These are phyloP conservation scores for Cistogaster globosa DNA, from an alignment of 2,888 invertebrate species.

Conservation along the genomic window DNA sequence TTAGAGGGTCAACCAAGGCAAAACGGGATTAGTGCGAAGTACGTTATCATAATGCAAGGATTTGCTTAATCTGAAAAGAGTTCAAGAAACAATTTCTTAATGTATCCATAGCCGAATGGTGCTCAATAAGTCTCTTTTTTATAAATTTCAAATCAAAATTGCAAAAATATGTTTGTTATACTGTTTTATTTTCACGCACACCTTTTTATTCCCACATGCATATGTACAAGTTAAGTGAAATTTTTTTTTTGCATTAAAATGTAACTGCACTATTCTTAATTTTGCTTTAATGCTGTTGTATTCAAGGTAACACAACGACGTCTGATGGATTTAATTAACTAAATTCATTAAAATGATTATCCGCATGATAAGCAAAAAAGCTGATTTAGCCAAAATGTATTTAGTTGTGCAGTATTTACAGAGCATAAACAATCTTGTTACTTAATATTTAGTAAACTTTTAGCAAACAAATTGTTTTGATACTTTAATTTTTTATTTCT, in stretches of 20 bases:
- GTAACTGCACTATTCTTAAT: constrained; percentile 26
- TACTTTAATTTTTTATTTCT: too few species aligned
- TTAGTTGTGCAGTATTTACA: neutral
- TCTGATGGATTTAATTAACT: constrained; percentile 67
- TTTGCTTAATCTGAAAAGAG: too few species aligned
- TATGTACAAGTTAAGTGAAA: constrained; percentile 16
- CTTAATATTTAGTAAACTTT: neutral
- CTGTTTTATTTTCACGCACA: neutral
- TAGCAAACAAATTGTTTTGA: too few species aligned
- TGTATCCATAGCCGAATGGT: too few species aligned
- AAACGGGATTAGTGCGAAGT: too few species aligned
- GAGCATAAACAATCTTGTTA: neutral
- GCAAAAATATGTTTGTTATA: neutral
- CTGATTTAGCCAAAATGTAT: constrained; percentile 44
- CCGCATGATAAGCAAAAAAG: constrained; percentile 62
- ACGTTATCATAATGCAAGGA: too few species aligned
- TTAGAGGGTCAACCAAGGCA: too few species aligned
- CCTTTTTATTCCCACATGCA: neutral
- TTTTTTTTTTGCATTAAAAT: constrained; percentile 52
- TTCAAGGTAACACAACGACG: constrained; percentile 60
- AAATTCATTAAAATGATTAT: constrained; percentile 69
- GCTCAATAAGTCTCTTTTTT: too few species aligned
- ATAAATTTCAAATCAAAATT: too few species aligned
- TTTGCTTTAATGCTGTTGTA: constrained; percentile 23
- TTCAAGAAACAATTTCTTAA: too few species aligned